Conservation (phyloP, 2,113 vertebrate species). For the Chlorocebus sabaeus region DNA sequence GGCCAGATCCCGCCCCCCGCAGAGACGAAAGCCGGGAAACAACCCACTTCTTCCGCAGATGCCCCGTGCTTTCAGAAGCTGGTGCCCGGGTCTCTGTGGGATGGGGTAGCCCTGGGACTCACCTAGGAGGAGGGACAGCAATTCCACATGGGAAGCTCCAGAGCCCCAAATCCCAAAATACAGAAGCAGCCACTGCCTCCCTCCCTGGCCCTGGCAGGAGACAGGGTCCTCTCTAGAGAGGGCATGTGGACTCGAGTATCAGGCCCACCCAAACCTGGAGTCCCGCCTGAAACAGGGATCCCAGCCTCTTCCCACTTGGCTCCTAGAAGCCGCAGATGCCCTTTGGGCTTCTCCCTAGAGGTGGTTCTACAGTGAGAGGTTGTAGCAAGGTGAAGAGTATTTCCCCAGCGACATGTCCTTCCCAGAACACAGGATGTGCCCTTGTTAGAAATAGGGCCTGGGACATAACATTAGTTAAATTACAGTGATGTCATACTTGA, state of each 20-base stretch:
- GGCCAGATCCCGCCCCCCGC: accelerated
- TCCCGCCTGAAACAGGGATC: too few relatives aligned
- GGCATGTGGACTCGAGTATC: accelerated
- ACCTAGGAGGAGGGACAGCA: not conserved
- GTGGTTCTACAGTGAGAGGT: not conserved
- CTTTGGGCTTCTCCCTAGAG: accelerated
- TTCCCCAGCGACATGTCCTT: not conserved
- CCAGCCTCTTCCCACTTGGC: not conserved
- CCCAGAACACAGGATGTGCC: not conserved
- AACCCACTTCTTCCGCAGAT: accelerated
- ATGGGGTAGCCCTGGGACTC: not conserved
- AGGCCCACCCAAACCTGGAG: accelerated
- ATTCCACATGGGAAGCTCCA: not conserved
- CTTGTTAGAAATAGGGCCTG: not conserved
- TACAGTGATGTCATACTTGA: not conserved
- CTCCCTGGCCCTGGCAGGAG: not conserved
- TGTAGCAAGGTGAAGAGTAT: accelerated
- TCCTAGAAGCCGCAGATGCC: not conserved
- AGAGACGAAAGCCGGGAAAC: accelerated
- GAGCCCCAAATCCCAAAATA: not conserved
- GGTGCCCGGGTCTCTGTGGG: not conserved
- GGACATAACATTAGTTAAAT: accelerated
- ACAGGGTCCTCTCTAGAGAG: not conserved
- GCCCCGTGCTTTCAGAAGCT: too few relatives aligned
- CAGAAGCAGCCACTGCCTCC: not conserved